A percentile compares a stretch with the other conserved stretches of the same genome.
phyloP scores from a whole-genome alignment of 1,140 invertebrate genomes.

The Delia radicum region DNA sequence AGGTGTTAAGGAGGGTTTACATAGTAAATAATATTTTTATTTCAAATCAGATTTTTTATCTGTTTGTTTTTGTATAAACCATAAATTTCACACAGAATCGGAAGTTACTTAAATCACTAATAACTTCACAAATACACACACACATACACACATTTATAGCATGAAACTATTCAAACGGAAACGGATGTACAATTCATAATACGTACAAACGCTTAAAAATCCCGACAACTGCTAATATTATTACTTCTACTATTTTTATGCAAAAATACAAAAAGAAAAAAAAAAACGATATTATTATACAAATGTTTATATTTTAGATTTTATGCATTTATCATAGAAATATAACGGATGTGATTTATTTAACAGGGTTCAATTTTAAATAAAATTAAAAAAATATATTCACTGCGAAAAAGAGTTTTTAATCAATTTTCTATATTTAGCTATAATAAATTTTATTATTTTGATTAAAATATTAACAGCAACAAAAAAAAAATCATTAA shows the following conservation, averaged over 20 bases:
- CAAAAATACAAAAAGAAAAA: background rate
- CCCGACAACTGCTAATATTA: background rate
- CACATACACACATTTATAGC: background rate
- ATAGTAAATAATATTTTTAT: background rate
- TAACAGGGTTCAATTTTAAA: background rate
- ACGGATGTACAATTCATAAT: conserved; percentile 19
- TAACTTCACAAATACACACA: conserved; percentile 7
- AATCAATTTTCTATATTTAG: conserved; percentile 20
- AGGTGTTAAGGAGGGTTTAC: too few species aligned
- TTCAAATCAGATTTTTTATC: background rate
- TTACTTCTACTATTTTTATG: too few species aligned
- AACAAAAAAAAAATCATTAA: conserved; percentile 1
- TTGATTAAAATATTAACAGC: conserved; percentile 12
- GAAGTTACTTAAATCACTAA: conserved; percentile 24
- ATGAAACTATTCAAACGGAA: background rate
- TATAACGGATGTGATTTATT: conserved; percentile 23
- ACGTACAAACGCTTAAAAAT: conserved; percentile 8
- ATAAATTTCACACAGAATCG: conserved; percentile 18
- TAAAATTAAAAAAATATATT: background rate
- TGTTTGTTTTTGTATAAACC: background rate
- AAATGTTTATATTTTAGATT: conserved; percentile 10
- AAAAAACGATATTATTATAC: background rate
- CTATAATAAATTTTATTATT: conserved; percentile 20
- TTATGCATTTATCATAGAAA: conserved; percentile 22
- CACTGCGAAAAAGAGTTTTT: conserved; percentile 7